Percentiles rank a stretch among this genome's conserved stretches.
phyloP scores from a whole-genome alignment of 2,888 invertebrate species.

The Plagiodera versicolora region DNA sequence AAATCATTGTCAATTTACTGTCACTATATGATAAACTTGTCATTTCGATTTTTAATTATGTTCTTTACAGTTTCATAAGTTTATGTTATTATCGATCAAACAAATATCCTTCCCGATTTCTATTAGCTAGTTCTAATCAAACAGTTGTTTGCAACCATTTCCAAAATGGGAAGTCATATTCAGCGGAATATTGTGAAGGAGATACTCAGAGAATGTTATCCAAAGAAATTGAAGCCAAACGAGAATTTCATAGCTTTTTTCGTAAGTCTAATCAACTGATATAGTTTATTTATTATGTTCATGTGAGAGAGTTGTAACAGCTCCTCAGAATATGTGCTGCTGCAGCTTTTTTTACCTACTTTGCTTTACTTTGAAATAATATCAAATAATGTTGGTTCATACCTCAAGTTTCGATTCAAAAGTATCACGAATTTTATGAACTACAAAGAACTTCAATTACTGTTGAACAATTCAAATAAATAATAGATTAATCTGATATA shows the following conservation, averaged over 20 bases:
- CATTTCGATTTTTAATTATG: not conserved
- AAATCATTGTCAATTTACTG: not conserved
- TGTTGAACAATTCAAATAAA: no score
- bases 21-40: not conserved
- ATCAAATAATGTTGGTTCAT: no score
- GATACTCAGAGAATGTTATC: conserved; percentile 58
- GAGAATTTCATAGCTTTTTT: conserved; percentile 59
- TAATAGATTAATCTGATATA: no score
- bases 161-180: conserved; percentile 24
- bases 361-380: no score
- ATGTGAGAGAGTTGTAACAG: no score
- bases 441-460: no score
- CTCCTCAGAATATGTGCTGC: no score
- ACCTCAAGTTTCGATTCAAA: no score
- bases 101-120: conserved; percentile 11
- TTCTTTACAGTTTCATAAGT: not conserved
- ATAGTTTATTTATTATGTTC: no score
- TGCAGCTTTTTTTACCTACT: no score
- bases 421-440: no score
- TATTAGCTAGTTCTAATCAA: not conserved
- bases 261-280: no score
- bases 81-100: conserved; percentile 32
- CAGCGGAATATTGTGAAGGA: conserved; percentile 62
- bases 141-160: not conserved
- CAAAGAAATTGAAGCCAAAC: conserved; percentile 53